Base-by-base conservation (phyloP, 1,140 invertebrate species). In the Colletes latitarsis region DNA sequence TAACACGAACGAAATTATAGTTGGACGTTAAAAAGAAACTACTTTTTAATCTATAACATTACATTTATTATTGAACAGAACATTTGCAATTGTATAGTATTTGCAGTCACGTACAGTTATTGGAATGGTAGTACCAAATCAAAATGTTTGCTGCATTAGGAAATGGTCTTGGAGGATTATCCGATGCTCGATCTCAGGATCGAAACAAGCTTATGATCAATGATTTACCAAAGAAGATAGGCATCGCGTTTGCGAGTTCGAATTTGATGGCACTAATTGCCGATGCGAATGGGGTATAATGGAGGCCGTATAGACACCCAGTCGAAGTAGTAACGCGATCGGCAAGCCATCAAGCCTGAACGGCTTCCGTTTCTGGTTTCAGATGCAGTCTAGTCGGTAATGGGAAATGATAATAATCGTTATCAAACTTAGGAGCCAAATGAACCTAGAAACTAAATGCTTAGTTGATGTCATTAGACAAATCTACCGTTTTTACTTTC, bases 181-280 rank as follows among this genome's bases (percentile, higher is more conserved):
- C 5, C 0, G 5, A 9, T 12, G 55, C 52, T 43, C 10, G 52
- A 70, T 52, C 71, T 66, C 62, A 43, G 15, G 4, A 3, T 14
- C 53, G 60, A 70, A 81, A 70, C 66, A 55, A 55, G n/a, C 46
- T 60, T 17, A 14, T 70, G 69, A 81, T 60, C 72, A 39, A 69
- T 62, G 43, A 58, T 67, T 69, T 39, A 57, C 49, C 12, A 4
- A 6, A 17, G 17, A 75, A 77, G 46, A 62, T 60, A 41, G 17
- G 15, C 39, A 86, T 85, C 72, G 69, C 72, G 58, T 70, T 82
- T 67, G 64, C 14, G 39, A 60, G 21, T 60, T 69, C 58, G 57
- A 78, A 75, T 80, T 72, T 66, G 63, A 80, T 76, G 58, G 49
- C 41, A 53, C 12, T 86, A 86, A 83, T 81, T 60, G 64, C 55